Conservation (phyloP, 2,797 vertebrate species). For the Labroides dimidiatus region DNA sequence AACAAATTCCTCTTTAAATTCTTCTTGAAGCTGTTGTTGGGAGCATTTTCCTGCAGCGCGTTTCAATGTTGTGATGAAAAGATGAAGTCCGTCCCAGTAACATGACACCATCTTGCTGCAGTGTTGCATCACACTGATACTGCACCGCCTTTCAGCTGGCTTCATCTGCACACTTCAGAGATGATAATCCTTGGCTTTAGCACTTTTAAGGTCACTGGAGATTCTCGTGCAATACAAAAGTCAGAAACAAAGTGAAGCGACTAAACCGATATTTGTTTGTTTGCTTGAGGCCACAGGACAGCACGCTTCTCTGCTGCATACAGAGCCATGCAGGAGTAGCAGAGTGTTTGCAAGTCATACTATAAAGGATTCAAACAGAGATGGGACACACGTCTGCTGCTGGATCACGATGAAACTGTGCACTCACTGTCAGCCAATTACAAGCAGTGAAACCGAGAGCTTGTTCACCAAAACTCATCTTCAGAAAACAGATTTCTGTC, state of each 20-base stretch:
- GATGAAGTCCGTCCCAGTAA: constrained; percentile 19
- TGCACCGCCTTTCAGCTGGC: constrained; percentile 29
- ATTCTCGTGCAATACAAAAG: constrained; percentile 5
- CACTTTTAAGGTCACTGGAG: constrained; percentile 27
- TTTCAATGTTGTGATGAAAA: constrained; percentile 32
- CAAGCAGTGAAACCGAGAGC: constrained; percentile 1
- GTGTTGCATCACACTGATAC: constrained; percentile 53
- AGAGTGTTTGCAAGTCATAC: constrained; percentile 12
- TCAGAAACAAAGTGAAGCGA: constrained; percentile 7
- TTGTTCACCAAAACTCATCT: constrained; percentile 52
- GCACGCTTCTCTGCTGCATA: constrained; percentile 24
- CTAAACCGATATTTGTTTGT: neutral
- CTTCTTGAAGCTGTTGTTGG: constrained; percentile 4
- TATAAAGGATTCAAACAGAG: neutral
- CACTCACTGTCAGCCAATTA: neutral
- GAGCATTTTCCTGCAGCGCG: constrained; percentile 19
- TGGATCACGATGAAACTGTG: constrained; percentile 1
- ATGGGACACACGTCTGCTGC: neutral
- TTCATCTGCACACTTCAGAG: constrained; percentile 23
- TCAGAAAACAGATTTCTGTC: neutral
- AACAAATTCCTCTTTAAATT: neutral
- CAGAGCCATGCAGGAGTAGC: constrained; percentile 57
- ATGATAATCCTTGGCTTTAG: constrained; percentile 49
- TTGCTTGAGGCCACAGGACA: constrained; percentile 38
- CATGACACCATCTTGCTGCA: constrained; percentile 48